Evolutionary conservation across 1,140 invertebrate species (phyloP).

Genomic region (Hyles euphorbiae): DNA sequence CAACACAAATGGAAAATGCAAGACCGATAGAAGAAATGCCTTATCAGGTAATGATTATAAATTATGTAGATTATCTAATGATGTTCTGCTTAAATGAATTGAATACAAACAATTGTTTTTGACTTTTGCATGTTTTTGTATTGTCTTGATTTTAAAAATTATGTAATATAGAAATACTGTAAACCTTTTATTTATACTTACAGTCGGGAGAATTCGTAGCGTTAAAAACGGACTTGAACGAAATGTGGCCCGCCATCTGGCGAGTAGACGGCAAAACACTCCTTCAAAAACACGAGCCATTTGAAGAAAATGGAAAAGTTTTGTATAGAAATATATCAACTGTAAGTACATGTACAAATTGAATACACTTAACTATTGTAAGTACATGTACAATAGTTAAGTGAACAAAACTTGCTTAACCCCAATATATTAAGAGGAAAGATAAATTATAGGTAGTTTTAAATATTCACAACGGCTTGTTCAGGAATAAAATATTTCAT

Average conservation of each 20-base stretch:
- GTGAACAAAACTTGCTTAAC: too few relatives aligned
- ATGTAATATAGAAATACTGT: neutral
- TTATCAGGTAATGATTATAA: constrained; percentile 68
- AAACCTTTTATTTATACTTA: constrained; percentile 10
- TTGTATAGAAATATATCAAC: constrained; percentile 91
- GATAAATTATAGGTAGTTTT: too few relatives aligned
- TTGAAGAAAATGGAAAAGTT: constrained; percentile 86
- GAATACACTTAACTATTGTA: too few relatives aligned
- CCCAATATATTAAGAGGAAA: too few relatives aligned
- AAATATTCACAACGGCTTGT: too few relatives aligned
- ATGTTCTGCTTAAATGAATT: neutral
- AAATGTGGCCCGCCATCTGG: constrained; percentile 89
- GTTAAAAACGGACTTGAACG: constrained; percentile 83
- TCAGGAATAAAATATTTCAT: constrained; percentile 10
- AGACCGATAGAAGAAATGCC: constrained; percentile 75
- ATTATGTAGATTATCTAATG: constrained; percentile 1
- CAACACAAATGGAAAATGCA: constrained; percentile 52
- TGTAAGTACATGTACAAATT: constrained; percentile 74
- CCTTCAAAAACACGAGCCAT: constrained; percentile 91
- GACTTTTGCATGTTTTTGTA: too few relatives aligned
- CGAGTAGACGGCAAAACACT: constrained; percentile 91
- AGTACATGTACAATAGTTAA: constrained; percentile 36
- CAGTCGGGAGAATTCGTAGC: constrained; percentile 91
- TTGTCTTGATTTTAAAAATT: too few relatives aligned
- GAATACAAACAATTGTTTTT: neutral